Conservation (phyloP, 2,888 invertebrate genomes). For the Aplocera efformata region DNA sequence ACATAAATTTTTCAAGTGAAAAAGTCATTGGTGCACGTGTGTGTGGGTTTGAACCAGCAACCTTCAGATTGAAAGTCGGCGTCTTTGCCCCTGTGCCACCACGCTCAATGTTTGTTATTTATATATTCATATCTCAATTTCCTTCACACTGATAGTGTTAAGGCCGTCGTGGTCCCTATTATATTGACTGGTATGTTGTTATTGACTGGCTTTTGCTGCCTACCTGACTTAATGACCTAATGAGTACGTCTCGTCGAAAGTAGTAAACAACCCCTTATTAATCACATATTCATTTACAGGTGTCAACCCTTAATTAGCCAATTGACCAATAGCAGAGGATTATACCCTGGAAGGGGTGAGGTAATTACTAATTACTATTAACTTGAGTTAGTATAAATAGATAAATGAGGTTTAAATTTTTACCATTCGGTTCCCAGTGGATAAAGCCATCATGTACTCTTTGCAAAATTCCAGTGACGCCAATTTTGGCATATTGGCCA, state of each 20-base stretch:
- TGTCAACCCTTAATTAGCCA: constrained; percentile 21
- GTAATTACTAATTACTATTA: constrained; percentile 33
- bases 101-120: too few relatives aligned
- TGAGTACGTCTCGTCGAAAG: neutral
- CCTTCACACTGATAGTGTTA: too few relatives aligned
- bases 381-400: constrained; percentile 29
- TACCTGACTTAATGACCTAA: constrained; percentile 4
- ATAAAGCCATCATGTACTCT: constrained; percentile 31
- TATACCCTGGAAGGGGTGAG: constrained; percentile 30
- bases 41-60: too few relatives aligned
- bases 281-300: constrained; percentile 15
- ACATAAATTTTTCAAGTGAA: too few relatives aligned
- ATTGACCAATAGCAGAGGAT: constrained; percentile 19
- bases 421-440: constrained; percentile 39
- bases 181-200: constrained; percentile 1
- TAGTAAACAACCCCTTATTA: constrained; percentile 8
- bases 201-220: constrained; percentile 11
- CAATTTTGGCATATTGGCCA: constrained; percentile 9
- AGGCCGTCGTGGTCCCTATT: too few relatives aligned
- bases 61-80: too few relatives aligned
- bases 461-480: constrained; percentile 26
- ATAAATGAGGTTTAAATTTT: constrained; percentile 16
- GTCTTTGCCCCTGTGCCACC: too few relatives aligned
- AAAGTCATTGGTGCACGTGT: too few relatives aligned
- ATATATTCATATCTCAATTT: too few relatives aligned